Conservation (phyloP, 2,113 vertebrate species). For the Sisor rabdophorus region DNA sequence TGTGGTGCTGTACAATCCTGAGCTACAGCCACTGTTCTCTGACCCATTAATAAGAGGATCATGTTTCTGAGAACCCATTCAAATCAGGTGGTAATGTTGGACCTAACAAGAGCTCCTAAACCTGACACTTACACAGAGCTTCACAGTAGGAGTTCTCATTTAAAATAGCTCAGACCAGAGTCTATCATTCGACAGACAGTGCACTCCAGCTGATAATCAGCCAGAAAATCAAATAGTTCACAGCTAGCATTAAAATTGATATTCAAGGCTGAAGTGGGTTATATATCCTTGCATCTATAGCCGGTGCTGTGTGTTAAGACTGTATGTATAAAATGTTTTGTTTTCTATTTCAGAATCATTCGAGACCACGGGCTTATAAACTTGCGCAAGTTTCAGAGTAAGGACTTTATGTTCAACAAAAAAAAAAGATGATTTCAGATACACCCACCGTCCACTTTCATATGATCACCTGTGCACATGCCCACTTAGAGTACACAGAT, state of each 20-base stretch:
- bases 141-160: background rate
- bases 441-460: background rate
- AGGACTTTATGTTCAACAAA: constrained; percentile 61
- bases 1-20: constrained; percentile 11
- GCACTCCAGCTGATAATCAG: background rate
- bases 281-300: background rate
- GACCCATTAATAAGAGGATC: background rate
- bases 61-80: background rate
- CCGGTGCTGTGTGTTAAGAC: background rate
- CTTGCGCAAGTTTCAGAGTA: constrained; percentile 94
- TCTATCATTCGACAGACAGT: background rate
- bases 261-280: background rate
- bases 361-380: constrained; percentile 97
- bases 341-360: constrained; percentile 83
- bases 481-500: too few species aligned
- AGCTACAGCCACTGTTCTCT: constrained; percentile 14
- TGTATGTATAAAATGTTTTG: constrained; percentile 1
- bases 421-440: background rate
- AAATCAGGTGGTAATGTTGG: background rate
- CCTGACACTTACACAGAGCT: background rate
- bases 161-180: background rate
- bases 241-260: background rate
- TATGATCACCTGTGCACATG: background rate
- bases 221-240: background rate
- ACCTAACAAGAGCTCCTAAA: background rate